Evolutionary conservation across 2,113 vertebrate species (phyloP), one percentile per base, ranked within the genome.

Genomic region (Patagioenas fasciata): DNA sequence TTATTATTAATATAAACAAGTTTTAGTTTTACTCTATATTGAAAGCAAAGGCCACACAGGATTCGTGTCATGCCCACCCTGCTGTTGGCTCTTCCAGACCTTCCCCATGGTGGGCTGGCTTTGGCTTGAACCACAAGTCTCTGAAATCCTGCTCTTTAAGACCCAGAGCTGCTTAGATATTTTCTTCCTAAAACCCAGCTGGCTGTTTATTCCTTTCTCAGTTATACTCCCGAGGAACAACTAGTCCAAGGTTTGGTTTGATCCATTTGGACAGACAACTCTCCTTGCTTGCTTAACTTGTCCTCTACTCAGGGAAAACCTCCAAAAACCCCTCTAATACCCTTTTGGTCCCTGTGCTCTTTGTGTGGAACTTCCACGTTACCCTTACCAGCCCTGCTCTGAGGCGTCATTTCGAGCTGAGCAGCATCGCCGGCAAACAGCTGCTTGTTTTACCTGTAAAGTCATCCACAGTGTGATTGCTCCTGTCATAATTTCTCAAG

Each of bases 401-500:
- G 15, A 50, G 18, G 24, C 3, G 0, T 57, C 6, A 2, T 17
- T 83, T 51, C 61, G 64, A 92, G 25, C 23, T 18, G 18, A 92
- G 69, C 10, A 31, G 9, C 51, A 50, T 6, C 79, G 57, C 83
- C 70, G 40, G 81, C 65, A 94, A 62, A 9, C 57, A 90, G 62
- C 88, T 80, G 42, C 64, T 78, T 91, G 58, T 83, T 94, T 85
- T 79, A 95, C 51, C 47, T 8, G 2, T 58, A 31, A 66, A 89
- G 89, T 51, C 47, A 89, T n/a, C 72, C 89, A 85, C 58, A 42
- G 42, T 19, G 42, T 88, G 80, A 93, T 72, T 84, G 86, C 73
- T 93, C 50, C 88, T 91, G 91, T 91, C 91, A 95, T 60, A 56
- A 71, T 67, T 77, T 96, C 85, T 56, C 75, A 94, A 71, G 56